Percentiles rank a stretch among this genome's conserved stretches.
Evolutionary conservation across 2,113 vertebrate species (phyloP).

Genomic region (Poicephalus gulielmi): DNA sequence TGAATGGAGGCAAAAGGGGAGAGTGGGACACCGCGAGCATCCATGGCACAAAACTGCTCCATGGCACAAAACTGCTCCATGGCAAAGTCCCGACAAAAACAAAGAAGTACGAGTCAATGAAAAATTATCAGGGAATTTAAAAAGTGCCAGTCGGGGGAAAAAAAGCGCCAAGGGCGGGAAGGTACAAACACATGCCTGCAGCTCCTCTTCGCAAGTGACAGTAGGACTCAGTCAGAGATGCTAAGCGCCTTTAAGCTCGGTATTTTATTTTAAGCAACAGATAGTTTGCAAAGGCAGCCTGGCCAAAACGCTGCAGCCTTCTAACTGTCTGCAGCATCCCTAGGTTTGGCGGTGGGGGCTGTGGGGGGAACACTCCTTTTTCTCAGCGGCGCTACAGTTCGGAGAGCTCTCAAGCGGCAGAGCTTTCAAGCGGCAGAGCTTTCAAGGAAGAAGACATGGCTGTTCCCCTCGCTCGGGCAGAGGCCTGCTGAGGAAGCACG

Average conservation of each 20-base stretch:
- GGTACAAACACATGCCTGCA: background rate
- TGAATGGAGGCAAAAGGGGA: background rate
- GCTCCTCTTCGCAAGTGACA: background rate
- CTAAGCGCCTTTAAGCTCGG: background rate
- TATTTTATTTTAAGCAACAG: background rate
- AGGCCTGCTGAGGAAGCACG: constrained; percentile 2
- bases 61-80: background rate
- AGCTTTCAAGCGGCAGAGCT: background rate
- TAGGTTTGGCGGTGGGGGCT: rapidly evolving
- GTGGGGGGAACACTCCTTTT: background rate
- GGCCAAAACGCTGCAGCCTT: background rate
- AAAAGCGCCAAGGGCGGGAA: background rate
- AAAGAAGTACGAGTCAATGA: background rate
- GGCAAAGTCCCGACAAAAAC: background rate
- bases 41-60: rapidly evolving
- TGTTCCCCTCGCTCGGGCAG: background rate
- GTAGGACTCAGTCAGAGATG: background rate
- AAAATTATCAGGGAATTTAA: background rate
- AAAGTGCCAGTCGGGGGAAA: background rate
- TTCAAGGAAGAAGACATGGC: background rate
- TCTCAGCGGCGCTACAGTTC: background rate
- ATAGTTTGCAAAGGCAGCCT: background rate
- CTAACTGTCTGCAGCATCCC: background rate
- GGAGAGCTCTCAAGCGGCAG: background rate
- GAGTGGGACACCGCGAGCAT: background rate